Evolutionary conservation across 2,888 invertebrate genomes (phyloP), one percentile per base, ranked within the genome.

Genomic region (Eubasilissa splendida): DNA sequence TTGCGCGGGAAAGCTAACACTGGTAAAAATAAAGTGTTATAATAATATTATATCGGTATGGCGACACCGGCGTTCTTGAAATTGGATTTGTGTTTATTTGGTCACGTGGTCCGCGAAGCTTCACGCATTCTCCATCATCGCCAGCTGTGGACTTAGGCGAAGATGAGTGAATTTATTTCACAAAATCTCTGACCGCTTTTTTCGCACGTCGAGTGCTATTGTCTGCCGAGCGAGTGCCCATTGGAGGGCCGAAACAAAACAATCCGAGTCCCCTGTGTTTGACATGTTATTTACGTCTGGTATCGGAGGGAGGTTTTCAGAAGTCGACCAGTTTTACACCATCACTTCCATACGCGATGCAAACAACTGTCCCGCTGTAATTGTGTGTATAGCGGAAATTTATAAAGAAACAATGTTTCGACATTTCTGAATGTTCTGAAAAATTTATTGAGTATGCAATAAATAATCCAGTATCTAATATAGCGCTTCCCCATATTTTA

Each of bases 221-320:
- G 83, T 83, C 74, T 76, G 77, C 56, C 53, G 11, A n/a, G 50
- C 50, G 81, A 81, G 81, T 77, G 82, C 74, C 82, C 80, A 82
- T 82, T 83, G 83, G 77, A 80, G 80, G 79, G 78, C 54, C 80
- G 66, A 83, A 83, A 83, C 83, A 83, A 83, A 83, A 83, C 83
- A 82, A 76, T 71, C 53, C 65, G 58, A 75, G 31, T 65, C 63
- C 76, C 75, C 77, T 83, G 83, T 77, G 80, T 82, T 83, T 83
- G 83, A 83, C 83, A 81, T 80, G 80, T 82, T 83, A 83, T 83
- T 83, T 83, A 79, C 83, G 83, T 76, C 80, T 66, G 66, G 58
- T 14, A 65, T 70, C 74, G 50, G n/a, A 12, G 74, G 74, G 14
- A 59, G 22, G 59, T 56, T 71, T 71, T 22, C 56, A 22, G 54